A percentile compares a stretch with the other conserved stretches of the same genome.
Evolutionary conservation across 2,888 invertebrate species (phyloP).

Genomic region (Lycaena phlaeas): DNA sequence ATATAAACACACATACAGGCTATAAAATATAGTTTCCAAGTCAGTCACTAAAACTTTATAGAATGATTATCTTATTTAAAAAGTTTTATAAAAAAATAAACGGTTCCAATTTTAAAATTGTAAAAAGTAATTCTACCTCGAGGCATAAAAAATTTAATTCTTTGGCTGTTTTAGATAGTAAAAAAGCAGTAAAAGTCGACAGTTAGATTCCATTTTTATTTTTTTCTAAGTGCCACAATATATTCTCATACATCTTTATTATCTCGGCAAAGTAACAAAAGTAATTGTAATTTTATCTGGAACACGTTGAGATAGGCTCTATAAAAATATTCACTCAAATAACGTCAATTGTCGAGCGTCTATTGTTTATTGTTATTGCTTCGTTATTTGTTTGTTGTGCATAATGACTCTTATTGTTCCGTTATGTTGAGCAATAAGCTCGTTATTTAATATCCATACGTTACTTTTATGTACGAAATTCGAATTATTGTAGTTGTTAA

Average conservation of each 20-base stretch:
- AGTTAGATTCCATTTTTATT: too few species aligned
- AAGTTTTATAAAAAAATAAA: too few species aligned
- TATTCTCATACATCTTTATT: neutral
- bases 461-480: neutral
- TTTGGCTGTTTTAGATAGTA: too few species aligned
- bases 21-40: too few species aligned
- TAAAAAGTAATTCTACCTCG: too few species aligned
- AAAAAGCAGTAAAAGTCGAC: too few species aligned
- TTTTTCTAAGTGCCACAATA: too few species aligned
- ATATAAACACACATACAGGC: too few species aligned
- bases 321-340: constrained; percentile 3
- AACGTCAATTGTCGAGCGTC: constrained; percentile 3
- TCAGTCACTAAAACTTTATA: too few species aligned
- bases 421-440: constrained; percentile 2
- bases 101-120: too few species aligned
- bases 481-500: neutral
- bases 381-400: constrained; percentile 1
- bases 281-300: constrained; percentile 5
- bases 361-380: constrained; percentile 5
- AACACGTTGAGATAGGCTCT: neutral
- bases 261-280: neutral
- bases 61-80: too few species aligned
- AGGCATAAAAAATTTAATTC: too few species aligned
- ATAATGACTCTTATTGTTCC: constrained; percentile 2
- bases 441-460: neutral